phyloP scores from a whole-genome alignment of 2,888 invertebrate species.

The Epirrhoe tristata region DNA sequence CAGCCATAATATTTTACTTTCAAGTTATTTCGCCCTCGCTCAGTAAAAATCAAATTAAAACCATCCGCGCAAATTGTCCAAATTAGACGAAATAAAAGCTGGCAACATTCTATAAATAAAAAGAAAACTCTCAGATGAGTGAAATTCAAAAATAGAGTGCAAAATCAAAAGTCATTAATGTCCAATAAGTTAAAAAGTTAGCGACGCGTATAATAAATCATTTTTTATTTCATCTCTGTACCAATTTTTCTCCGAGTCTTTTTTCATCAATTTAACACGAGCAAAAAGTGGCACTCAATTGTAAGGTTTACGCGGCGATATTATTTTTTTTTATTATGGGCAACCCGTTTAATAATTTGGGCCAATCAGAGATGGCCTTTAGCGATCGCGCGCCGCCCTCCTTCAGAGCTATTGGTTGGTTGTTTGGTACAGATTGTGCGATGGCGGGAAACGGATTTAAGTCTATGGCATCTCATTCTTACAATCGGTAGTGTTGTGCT shows the following conservation, averaged over 20 bases:
- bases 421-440: conserved; percentile 74
- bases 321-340: conserved; percentile 73
- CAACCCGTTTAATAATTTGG: conserved; percentile 79
- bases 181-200: conserved; percentile 84
- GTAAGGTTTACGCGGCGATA: conserved; percentile 73
- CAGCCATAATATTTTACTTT: conserved; percentile 38
- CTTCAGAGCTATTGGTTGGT: conserved; percentile 68
- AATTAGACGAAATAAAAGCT: conserved; percentile 58
- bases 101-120: conserved; percentile 64
- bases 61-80: conserved; percentile 50
- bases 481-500: conserved; percentile 60
- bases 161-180: conserved; percentile 84
- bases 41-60: conserved; percentile 50
- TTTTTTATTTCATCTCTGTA: conserved; percentile 81
- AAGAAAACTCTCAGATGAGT: conserved; percentile 50
- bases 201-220: conserved; percentile 81
- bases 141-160: conserved; percentile 67
- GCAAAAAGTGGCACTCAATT: conserved; percentile 83
- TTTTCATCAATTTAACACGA: conserved; percentile 84
- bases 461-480: conserved; percentile 82
- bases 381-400: conserved; percentile 73
- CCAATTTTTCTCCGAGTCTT: conserved; percentile 79
- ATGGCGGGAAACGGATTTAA: conserved; percentile 83
- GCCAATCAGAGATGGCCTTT: conserved; percentile 68
- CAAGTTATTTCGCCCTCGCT: conserved; percentile 40